Percentiles rank a stretch among this genome's conserved stretches.
phyloP scores from a whole-genome alignment of 2,113 vertebrate species.

The Recurvirostra avosetta region DNA sequence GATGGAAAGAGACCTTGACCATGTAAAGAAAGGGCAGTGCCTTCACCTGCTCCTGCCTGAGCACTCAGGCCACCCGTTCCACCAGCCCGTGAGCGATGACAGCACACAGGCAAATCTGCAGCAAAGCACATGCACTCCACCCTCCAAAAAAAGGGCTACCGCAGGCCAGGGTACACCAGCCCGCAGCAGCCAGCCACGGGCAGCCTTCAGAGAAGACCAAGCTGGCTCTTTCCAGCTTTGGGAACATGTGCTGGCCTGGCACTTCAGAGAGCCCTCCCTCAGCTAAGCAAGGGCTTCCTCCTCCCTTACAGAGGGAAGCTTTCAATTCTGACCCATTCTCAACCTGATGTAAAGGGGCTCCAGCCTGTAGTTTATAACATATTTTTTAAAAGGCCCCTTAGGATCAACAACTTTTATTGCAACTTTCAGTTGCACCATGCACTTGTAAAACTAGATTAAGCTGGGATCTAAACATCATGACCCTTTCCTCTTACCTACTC shows the following conservation, averaged over 20 bases:
- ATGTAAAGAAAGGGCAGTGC: not conserved
- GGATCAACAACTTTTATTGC: conserved; percentile 10
- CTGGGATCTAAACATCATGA: not conserved
- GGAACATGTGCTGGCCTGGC: not conserved
- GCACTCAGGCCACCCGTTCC: not conserved
- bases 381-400: not conserved
- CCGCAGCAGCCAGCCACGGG: rapidly evolving
- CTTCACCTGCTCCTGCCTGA: not conserved
- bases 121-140: not conserved
- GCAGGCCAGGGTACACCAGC: not conserved
- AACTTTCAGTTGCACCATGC: not conserved
- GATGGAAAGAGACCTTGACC: not conserved
- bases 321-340: conserved; percentile 3
- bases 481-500: not conserved
- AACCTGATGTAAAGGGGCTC: not conserved
- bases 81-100: rapidly evolving
- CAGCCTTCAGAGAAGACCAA: not conserved
- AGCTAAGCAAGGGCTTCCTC: not conserved
- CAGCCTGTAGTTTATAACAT: not conserved
- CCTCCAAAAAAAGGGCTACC: not conserved
- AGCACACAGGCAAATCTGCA: not conserved
- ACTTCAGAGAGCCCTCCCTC: not conserved
- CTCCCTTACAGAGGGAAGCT: not conserved
- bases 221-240: not conserved
- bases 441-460: conserved; percentile 28